A percentile compares a stretch with the other conserved stretches of the same genome.
Evolutionary conservation across 1,140 invertebrate species (phyloP).

Genomic region (Dolichoris vasculosae): DNA sequence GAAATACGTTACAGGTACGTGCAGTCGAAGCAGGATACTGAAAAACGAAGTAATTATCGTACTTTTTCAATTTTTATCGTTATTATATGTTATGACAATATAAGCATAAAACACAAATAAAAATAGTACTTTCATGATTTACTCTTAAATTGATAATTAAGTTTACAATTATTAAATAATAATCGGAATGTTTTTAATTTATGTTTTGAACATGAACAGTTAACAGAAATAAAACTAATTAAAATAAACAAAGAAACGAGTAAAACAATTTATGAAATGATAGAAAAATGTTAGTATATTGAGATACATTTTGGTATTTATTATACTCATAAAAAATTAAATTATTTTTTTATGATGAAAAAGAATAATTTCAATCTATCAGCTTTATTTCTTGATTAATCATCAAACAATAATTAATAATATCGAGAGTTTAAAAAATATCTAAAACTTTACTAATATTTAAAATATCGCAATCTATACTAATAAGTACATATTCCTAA

Average conservation of each 20-base stretch:
- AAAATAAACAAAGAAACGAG: not conserved
- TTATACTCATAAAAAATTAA: not conserved
- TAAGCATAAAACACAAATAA: too few relatives aligned
- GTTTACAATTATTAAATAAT: too few relatives aligned
- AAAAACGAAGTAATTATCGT: too few relatives aligned
- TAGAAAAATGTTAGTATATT: not conserved
- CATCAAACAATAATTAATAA: not conserved
- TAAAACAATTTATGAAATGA: not conserved
- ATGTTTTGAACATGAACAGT: too few relatives aligned
- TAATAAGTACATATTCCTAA: not conserved
- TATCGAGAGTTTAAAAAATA: not conserved
- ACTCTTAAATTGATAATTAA: too few relatives aligned
- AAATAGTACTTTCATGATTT: too few relatives aligned
- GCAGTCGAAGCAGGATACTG: too few relatives aligned
- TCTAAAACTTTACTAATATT: too few relatives aligned
- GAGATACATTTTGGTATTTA: not conserved
- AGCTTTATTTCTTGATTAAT: not conserved
- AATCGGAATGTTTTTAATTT: too few relatives aligned
- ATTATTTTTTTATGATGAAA: not conserved
- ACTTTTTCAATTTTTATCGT: too few relatives aligned
- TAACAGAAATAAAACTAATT: not conserved
- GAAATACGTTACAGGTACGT: too few relatives aligned
- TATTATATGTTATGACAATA: too few relatives aligned
- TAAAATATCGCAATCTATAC: not conserved
- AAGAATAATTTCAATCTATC: not conserved